Percentiles rank a stretch among this genome's conserved stretches.
Conservation (phyloP, 2,113 vertebrate genomes). For the Psammodynastes pulverulentus region DNA sequence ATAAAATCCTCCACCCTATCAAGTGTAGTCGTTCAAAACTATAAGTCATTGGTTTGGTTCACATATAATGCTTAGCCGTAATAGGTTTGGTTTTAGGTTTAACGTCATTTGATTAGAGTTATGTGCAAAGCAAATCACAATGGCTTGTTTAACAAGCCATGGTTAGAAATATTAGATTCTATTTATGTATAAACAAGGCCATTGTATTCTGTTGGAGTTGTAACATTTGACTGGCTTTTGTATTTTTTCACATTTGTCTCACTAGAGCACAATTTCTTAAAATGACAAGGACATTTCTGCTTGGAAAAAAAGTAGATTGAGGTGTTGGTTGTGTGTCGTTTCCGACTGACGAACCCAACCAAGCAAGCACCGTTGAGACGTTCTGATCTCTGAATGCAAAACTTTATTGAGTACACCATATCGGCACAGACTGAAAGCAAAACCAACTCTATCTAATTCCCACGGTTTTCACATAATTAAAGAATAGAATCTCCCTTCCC, state of each 20-base stretch:
- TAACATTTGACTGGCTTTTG: neutral
- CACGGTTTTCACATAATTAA: too few species aligned
- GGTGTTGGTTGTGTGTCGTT: neutral
- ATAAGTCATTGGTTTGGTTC: neutral
- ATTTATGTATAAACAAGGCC: neutral
- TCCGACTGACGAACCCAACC: too few species aligned
- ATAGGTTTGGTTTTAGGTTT: neutral
- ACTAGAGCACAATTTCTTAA: neutral
- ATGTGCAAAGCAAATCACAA: neutral
- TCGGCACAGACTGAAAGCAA: too few species aligned
- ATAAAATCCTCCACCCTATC: neutral
- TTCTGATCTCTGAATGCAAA: too few species aligned
- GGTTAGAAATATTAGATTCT: neutral
- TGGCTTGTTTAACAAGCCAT: neutral
- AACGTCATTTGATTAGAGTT: neutral
- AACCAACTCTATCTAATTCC: too few species aligned
- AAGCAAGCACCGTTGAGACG: too few species aligned
- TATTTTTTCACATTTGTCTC: neutral
- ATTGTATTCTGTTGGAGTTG: neutral
- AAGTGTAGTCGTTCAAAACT: neutral
- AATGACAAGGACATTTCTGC: neutral
- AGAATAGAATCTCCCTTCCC: too few species aligned
- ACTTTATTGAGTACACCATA: too few species aligned
- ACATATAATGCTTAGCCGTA: neutral
- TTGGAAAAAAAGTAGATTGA: conserved; percentile 6